phyloP scores from a whole-genome alignment of 2,888 invertebrate genomes.

The Parasteatoda lunata region DNA sequence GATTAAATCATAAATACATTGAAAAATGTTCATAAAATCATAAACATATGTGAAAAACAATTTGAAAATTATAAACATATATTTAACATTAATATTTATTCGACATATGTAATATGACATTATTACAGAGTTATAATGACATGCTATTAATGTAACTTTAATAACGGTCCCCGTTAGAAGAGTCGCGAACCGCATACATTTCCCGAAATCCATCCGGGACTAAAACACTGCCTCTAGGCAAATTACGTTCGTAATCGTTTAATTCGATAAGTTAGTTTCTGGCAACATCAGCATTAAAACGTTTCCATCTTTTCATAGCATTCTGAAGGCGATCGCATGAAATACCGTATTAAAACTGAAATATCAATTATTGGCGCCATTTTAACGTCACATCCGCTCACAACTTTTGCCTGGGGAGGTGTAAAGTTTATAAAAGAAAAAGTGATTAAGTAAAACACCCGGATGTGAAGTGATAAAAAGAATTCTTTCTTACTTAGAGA shows the following conservation, averaged over 20 bases:
- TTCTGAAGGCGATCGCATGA: constrained; percentile 7
- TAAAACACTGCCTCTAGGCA: constrained; percentile 30
- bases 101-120: no score
- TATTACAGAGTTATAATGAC: no score
- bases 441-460: neutral
- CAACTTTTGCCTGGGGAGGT: neutral
- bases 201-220: constrained; percentile 14
- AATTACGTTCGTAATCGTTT: constrained; percentile 47
- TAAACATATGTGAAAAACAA: no score
- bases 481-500: neutral
- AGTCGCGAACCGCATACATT: constrained; percentile 30
- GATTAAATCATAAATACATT: no score
- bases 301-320: constrained; percentile 29
- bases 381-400: neutral
- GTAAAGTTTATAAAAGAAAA: neutral
- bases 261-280: constrained; percentile 52
- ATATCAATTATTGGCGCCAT: constrained; percentile 25
- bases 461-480: neutral
- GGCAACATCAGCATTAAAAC: constrained; percentile 48
- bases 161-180: constrained; percentile 24
- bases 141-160: constrained; percentile 29
- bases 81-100: no score
- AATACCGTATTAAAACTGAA: constrained; percentile 33
- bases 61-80: no score
- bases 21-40: no score